Evolutionary conservation across 2,113 vertebrate species (phyloP).

Genomic region (Cololabis saira): DNA sequence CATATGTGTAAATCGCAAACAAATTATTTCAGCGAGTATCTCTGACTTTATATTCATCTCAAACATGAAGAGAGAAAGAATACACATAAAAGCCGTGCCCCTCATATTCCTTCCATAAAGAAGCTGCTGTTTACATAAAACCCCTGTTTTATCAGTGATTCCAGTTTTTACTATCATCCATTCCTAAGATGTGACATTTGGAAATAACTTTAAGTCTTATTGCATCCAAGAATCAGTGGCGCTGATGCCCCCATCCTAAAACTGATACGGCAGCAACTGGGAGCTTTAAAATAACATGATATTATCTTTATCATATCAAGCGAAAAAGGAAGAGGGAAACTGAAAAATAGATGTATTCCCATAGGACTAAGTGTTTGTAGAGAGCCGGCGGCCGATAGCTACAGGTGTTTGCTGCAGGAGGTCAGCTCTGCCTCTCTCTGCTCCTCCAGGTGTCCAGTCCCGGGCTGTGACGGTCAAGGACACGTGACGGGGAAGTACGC

Average conservation of each 20-base stretch:
- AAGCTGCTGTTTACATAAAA: constrained; percentile 8
- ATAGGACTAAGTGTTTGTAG: constrained; percentile 1
- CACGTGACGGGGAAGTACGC: constrained; percentile 99
- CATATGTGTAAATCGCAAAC: neutral
- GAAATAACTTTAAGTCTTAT: constrained; percentile 56
- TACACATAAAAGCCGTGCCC: too few species aligned
- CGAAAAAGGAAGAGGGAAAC: constrained; percentile 2
- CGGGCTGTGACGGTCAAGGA: constrained; percentile 97
- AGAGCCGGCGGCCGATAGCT: neutral
- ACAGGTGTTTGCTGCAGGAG: neutral
- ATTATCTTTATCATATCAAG: constrained; percentile 51
- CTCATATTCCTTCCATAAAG: neutral
- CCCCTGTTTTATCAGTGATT: constrained; percentile 8
- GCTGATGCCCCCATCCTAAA: constrained; percentile 34
- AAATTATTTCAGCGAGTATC: neutral
- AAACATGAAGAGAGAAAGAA: too few species aligned
- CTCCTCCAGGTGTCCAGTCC: constrained; percentile 92
- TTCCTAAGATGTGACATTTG: constrained; percentile 41
- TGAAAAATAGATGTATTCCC: constrained; percentile 10
- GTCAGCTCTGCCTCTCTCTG: neutral
- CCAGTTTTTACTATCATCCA: constrained; percentile 35
- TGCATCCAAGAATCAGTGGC: constrained; percentile 49
- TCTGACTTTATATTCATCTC: too few species aligned
- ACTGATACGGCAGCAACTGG: constrained; percentile 38
- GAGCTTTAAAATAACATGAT: constrained; percentile 49